Evolutionary conservation across 1,140 invertebrate species (phyloP).

Genomic region (Drosophila nasuta): DNA sequence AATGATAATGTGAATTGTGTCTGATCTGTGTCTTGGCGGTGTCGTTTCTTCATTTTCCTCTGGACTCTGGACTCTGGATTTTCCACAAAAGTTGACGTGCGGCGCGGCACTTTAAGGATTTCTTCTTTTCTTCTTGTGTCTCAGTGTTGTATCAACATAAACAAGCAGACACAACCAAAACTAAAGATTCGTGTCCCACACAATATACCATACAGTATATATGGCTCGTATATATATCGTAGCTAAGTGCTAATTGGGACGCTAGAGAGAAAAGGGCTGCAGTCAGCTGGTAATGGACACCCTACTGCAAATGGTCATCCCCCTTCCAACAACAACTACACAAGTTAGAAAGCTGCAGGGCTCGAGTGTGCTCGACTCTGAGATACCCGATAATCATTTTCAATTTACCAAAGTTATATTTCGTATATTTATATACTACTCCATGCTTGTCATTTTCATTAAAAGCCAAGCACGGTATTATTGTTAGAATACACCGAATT

Average conservation of each 20-base stretch:
- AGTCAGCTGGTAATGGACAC: conserved; percentile 56
- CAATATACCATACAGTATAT: too few relatives aligned
- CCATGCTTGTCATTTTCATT: too few relatives aligned
- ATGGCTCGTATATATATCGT: conserved; percentile 40
- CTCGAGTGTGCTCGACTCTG: too few relatives aligned
- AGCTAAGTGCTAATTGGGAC: conserved; percentile 78
- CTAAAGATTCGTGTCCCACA: conserved; percentile 56
- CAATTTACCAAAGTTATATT: too few relatives aligned
- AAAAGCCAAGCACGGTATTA: too few relatives aligned
- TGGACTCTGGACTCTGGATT: conserved; percentile 16
- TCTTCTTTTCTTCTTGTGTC: conserved; percentile 32
- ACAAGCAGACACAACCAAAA: conserved; percentile 21
- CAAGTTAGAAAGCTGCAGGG: too few relatives aligned
- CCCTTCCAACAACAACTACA: not conserved
- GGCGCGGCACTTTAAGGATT: conserved; percentile 62
- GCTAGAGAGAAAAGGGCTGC: conserved; percentile 43
- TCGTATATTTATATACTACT: too few relatives aligned
- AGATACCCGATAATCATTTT: too few relatives aligned
- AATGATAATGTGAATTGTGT: conserved; percentile 71
- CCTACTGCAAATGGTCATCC: conserved; percentile 2
- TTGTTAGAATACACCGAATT: too few relatives aligned
- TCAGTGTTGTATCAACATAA: conserved; percentile 60
- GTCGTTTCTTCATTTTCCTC: conserved; percentile 5
- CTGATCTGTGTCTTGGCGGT: conserved; percentile 27
- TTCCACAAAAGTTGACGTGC: conserved; percentile 53